Conservation (phyloP, 2,888 invertebrate genomes). For the Hirtodrosophila duncani region DNA sequence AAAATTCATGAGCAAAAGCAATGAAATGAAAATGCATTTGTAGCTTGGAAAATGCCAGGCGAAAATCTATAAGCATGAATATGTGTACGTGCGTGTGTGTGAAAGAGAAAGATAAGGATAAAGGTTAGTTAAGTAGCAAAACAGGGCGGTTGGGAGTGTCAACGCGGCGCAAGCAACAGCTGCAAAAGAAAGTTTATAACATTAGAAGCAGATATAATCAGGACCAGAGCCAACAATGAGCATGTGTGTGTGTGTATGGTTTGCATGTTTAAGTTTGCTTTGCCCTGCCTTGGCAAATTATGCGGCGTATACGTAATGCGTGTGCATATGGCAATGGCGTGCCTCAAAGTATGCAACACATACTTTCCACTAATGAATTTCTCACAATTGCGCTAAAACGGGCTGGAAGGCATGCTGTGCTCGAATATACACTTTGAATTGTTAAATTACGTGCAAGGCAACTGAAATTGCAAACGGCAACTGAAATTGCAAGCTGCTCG, state of each 20-base stretch:
- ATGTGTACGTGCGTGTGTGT: background rate
- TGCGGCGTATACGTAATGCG: conserved; percentile 17
- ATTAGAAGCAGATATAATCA: too few relatives aligned
- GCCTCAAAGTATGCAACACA: conserved; percentile 28
- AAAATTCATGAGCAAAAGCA: conserved; percentile 35
- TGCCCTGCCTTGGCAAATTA: conserved; percentile 16
- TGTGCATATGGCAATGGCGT: background rate
- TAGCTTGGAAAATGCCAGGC: conserved; percentile 21
- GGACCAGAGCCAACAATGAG: too few relatives aligned
- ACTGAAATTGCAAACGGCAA: too few relatives aligned
- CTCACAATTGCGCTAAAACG: too few relatives aligned
- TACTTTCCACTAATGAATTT: conserved; percentile 16
- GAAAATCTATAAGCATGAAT: background rate
- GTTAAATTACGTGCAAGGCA: too few relatives aligned
- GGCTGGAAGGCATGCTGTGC: too few relatives aligned
- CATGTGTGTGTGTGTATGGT: conserved; percentile 16
- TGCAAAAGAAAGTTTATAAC: too few relatives aligned
- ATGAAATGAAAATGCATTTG: conserved; percentile 52
- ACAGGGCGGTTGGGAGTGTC: too few relatives aligned
- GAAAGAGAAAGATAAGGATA: background rate
- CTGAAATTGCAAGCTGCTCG: too few relatives aligned
- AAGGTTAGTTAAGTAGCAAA: conserved; percentile 1
- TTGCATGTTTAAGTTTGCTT: conserved; percentile 13
- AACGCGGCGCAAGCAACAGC: too few relatives aligned
- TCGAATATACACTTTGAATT: too few relatives aligned